These are phyloP conservation scores for Oryzaephilus surinamensis DNA, from an alignment of 1,140 invertebrate genomes.

Conservation along the genomic window DNA sequence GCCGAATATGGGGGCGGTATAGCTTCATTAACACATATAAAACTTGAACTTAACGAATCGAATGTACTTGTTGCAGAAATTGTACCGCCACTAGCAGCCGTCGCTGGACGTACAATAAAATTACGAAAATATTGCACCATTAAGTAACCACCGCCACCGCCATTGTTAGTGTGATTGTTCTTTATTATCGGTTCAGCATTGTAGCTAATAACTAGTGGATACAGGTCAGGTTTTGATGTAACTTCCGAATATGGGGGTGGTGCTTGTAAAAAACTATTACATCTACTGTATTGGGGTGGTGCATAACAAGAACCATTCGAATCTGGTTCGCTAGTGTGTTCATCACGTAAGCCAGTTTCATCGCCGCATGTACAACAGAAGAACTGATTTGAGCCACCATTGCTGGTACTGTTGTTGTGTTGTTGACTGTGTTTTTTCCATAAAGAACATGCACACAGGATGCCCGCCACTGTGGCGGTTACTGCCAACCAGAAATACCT, in stretches of 20 bases:
- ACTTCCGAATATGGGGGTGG: slow-evolving; percentile 74
- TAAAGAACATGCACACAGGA: slow-evolving; percentile 55
- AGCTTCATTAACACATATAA: slow-evolving; percentile 70
- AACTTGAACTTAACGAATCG: slow-evolving; percentile 72
- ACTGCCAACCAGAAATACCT: slow-evolving; percentile 49
- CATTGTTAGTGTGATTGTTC: slow-evolving; percentile 55
- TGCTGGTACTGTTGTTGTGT: too few relatives aligned
- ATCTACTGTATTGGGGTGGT: slow-evolving; percentile 65
- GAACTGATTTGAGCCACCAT: too few relatives aligned
- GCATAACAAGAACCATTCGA: slow-evolving; percentile 64
- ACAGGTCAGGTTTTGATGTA: slow-evolving; percentile 72
- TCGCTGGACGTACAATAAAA: slow-evolving; percentile 54
- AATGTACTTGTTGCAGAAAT: slow-evolving; percentile 69
- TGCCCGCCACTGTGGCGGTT: slow-evolving; percentile 45
- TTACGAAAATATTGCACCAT: slow-evolving; percentile 75
- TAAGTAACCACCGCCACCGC: slow-evolving; percentile 58
- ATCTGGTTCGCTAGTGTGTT: slow-evolving; percentile 52
- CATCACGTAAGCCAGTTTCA: slow-evolving; percentile 28
- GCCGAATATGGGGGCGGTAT: slow-evolving; percentile 68
- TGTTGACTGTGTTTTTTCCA: slow-evolving; percentile 44
- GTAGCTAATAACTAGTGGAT: slow-evolving; percentile 70
- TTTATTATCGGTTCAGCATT: slow-evolving; percentile 45
- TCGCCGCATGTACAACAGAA: slow-evolving; percentile 34
- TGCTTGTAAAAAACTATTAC: slow-evolving; percentile 64
- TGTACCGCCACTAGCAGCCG: slow-evolving; percentile 39